Percentiles rank a stretch among this genome's conserved stretches.
These are phyloP conservation scores for Acromyrmex charruanus DNA, from an alignment of 1,140 invertebrate genomes.

Conservation along the genomic window DNA sequence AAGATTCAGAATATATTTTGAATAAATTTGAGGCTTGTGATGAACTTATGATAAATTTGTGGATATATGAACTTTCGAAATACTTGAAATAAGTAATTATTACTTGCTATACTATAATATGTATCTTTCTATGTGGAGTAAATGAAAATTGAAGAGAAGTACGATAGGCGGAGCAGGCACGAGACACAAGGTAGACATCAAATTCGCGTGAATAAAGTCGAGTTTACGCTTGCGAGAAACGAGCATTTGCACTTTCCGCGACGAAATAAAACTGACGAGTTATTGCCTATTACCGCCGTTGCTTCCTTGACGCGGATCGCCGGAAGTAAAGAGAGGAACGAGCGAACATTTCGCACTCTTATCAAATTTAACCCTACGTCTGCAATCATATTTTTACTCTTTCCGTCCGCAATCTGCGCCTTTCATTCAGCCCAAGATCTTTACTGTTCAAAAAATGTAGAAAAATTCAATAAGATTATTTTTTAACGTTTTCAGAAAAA, in stretches of 20 bases:
- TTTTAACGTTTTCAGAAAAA: no score
- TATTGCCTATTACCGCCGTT: conserved; percentile 21
- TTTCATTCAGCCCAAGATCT: no score
- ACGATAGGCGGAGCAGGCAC: not conserved
- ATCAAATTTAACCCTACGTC: not conserved
- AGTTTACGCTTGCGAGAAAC: conserved; percentile 3
- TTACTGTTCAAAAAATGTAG: no score
- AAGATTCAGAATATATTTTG: no score
- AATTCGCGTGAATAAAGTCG: conserved; percentile 4
- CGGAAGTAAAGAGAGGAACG: not conserved
- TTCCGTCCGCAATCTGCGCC: no score
- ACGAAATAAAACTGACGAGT: conserved; percentile 43
- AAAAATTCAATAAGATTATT: no score
- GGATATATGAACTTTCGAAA: no score
- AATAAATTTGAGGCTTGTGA: no score
- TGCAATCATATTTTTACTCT: no score
- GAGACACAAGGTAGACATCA: not conserved
- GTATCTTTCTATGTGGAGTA: not conserved
- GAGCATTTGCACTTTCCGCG: conserved; percentile 25
- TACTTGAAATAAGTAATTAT: no score
- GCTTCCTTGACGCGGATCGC: not conserved
- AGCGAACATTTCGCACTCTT: not conserved
- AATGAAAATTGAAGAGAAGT: not conserved
- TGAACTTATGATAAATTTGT: no score
- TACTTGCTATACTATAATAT: no score